These are phyloP conservation scores for Neosalanx taihuensis DNA, from an alignment of 2,797 vertebrate species.

Conservation along the genomic window DNA sequence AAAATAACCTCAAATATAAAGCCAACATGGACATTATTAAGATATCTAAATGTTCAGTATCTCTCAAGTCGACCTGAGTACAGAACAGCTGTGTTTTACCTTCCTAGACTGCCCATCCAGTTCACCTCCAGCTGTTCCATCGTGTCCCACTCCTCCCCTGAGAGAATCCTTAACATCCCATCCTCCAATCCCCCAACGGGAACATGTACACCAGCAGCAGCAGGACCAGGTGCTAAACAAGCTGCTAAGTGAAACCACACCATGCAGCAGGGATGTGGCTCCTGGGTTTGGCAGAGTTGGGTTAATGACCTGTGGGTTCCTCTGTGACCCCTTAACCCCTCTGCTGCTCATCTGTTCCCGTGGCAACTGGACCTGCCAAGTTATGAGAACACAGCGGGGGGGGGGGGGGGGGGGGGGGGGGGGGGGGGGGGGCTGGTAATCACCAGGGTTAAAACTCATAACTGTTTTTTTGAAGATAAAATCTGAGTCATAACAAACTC, in stretches of 20 bases:
- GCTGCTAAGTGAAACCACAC: conserved; percentile 37
- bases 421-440: no score
- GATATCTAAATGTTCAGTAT: background rate
- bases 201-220: conserved; percentile 43
- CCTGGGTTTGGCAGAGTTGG: conserved; percentile 4
- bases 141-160: conserved; percentile 8
- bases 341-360: conserved; percentile 29
- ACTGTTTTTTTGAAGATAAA: conserved; percentile 29
- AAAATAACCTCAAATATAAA: no score
- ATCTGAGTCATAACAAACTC: conserved; percentile 21
- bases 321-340: conserved; percentile 14
- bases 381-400: conserved; percentile 36
- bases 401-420: conserved; percentile 15
- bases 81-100: no score
- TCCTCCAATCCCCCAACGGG: conserved; percentile 64
- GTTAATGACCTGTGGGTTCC: conserved; percentile 45
- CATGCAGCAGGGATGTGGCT: conserved; percentile 24
- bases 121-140: conserved; percentile 29
- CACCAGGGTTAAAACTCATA: no score
- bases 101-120: no score
- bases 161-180: conserved; percentile 50
- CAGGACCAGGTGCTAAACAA: conserved; percentile 54
- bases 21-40: background rate
- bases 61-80: background rate
- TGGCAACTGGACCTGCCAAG: conserved; percentile 55